Conservation (phyloP, 2,797 vertebrate species). For the Jordanella pulchra region DNA sequence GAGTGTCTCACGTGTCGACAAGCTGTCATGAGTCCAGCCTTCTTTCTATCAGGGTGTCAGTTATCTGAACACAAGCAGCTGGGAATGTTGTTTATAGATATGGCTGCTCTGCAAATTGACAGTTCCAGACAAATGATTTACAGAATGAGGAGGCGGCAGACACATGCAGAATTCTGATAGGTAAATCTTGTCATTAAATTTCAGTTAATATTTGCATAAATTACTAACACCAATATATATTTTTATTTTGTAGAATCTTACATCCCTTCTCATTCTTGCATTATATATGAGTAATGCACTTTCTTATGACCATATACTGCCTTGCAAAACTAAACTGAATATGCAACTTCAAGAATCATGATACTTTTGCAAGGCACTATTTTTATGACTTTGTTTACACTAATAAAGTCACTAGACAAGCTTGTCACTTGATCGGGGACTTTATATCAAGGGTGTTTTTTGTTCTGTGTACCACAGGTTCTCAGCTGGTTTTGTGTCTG, state of each 20-base stretch:
- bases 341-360: neutral
- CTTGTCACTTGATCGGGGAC: neutral
- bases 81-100: slow-evolving; percentile 51
- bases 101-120: slow-evolving; percentile 33
- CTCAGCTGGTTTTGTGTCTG: neutral
- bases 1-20: neutral
- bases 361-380: neutral
- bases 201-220: neutral
- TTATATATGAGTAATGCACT: too few species aligned
- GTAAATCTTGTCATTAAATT: neutral
- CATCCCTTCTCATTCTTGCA: too few species aligned
- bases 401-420: neutral
- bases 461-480: neutral
- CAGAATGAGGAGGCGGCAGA: slow-evolving; percentile 13
- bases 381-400: neutral
- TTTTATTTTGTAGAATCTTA: neutral
- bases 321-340: too few species aligned
- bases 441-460: neutral
- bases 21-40: slow-evolving; percentile 19
- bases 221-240: neutral
- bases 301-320: too few species aligned
- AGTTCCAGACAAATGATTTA: slow-evolving; percentile 37
- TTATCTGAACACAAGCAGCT: slow-evolving; percentile 56
- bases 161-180: neutral
- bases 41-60: slow-evolving; percentile 27